A percentile compares a stretch with the other conserved stretches of the same genome.
phyloP scores from a whole-genome alignment of 2,888 invertebrate species.

The Eutolmus rufibarbis region DNA sequence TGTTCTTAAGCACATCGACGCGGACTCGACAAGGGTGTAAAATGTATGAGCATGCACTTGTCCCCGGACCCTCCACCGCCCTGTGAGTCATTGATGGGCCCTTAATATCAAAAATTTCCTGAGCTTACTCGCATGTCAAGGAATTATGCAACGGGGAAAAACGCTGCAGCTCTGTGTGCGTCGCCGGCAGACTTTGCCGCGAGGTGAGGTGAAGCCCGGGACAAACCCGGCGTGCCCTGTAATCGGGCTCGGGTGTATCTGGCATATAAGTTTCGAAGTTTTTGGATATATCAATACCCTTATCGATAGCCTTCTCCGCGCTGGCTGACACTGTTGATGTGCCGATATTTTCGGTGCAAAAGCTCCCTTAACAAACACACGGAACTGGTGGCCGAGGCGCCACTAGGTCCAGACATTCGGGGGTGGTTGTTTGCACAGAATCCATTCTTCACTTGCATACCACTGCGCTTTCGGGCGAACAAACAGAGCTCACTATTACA shows the following conservation, averaged over 20 bases:
- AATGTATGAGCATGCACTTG: slow-evolving; percentile 30
- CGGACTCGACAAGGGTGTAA: slow-evolving; percentile 9
- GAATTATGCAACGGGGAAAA: slow-evolving; percentile 19
- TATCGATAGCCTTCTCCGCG: not conserved
- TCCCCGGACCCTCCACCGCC: not conserved
- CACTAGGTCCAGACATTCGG: slow-evolving; percentile 52
- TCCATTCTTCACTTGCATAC: slow-evolving; percentile 41
- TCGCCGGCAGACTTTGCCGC: not conserved
- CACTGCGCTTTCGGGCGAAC: slow-evolving; percentile 25
- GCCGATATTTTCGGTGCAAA: slow-evolving; percentile 37
- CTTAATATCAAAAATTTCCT: slow-evolving; percentile 15
- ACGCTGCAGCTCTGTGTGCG: slow-evolving; percentile 1
- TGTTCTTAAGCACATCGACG: slow-evolving; percentile 27
- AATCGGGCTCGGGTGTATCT: not conserved
- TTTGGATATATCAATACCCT: not conserved
- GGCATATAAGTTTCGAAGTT: not conserved
- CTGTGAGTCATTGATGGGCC: slow-evolving; percentile 9
- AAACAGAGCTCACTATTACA: slow-evolving; percentile 36
- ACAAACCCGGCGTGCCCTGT: not conserved
- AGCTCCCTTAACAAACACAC: slow-evolving; percentile 16
- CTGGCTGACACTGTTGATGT: not conserved
- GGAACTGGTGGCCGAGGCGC: slow-evolving; percentile 50
- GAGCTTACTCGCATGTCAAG: not conserved
- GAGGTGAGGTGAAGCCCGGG: not conserved
- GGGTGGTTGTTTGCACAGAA: slow-evolving; percentile 50